Evolutionary conservation across 2,113 vertebrate genomes (phyloP).

Genomic region (Struthidea cinerea): DNA sequence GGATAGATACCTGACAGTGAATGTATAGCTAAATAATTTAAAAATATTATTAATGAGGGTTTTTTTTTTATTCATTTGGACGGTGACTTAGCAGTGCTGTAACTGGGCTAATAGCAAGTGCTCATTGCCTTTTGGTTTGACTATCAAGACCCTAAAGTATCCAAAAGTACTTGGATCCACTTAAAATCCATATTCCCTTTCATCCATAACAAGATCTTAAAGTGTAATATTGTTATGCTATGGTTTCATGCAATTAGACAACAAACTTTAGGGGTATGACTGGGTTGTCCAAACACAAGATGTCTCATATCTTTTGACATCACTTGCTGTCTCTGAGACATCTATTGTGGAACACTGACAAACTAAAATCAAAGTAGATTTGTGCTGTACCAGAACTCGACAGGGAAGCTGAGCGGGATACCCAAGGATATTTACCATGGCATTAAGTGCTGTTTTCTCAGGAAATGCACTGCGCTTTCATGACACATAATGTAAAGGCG

Average conservation of each 20-base stretch:
- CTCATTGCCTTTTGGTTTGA: neutral
- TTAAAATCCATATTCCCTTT: neutral
- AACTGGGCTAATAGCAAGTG: neutral
- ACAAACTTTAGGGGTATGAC: neutral
- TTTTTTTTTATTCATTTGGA: neutral
- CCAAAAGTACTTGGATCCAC: neutral
- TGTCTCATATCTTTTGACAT: neutral
- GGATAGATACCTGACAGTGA: neutral
- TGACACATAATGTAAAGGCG: neutral
- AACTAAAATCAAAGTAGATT: neutral
- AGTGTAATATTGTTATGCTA: too few relatives aligned
- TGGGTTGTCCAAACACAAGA: too few relatives aligned
- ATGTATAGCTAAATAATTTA: neutral
- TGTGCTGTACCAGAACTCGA: fast-evolving
- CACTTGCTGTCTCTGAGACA: neutral
- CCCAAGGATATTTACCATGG: too few relatives aligned
- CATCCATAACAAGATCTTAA: neutral
- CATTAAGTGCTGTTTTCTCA: neutral
- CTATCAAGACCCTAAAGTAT: neutral
- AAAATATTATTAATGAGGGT: neutral
- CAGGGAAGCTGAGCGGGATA: neutral
- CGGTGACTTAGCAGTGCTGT: fast-evolving
- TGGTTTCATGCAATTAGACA: neutral
- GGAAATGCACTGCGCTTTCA: neutral
- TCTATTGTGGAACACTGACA: neutral